Percentiles rank a stretch among this genome's conserved stretches.
Evolutionary conservation across 1,140 invertebrate species (phyloP).

Genomic region (Drosophila nikananu): DNA sequence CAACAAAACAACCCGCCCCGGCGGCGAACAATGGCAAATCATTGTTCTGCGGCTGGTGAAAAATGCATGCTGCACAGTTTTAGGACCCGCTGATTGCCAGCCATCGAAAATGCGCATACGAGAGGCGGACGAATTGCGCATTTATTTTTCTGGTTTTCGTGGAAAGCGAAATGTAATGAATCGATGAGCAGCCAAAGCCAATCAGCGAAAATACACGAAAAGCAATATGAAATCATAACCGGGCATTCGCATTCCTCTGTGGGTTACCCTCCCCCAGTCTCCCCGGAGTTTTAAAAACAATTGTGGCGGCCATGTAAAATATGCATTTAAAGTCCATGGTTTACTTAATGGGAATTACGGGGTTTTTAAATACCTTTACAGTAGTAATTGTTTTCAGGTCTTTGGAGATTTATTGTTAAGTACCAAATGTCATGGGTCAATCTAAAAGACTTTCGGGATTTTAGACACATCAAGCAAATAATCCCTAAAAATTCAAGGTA

Average conservation of each 20-base stretch:
- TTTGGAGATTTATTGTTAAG: not conserved
- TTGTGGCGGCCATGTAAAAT: constrained; percentile 13
- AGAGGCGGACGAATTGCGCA: constrained; percentile 9
- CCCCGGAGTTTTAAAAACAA: constrained; percentile 21
- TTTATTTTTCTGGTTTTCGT: constrained; percentile 40
- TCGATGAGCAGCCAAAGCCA: constrained; percentile 42
- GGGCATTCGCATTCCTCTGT: not conserved
- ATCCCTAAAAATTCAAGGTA: not conserved
- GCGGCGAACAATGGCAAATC: constrained; percentile 73
- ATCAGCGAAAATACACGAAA: constrained; percentile 32
- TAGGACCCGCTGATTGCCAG: constrained; percentile 57
- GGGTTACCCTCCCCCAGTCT: not conserved
- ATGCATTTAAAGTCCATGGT: constrained; percentile 1
- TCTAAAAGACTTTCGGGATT: not conserved
- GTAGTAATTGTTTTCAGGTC: not conserved
- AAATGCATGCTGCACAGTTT: constrained; percentile 74
- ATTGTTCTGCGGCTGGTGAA: constrained; percentile 71
- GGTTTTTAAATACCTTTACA: not conserved
- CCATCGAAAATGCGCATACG: constrained; percentile 44
- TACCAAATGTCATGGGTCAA: not conserved
- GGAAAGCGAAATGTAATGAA: constrained; percentile 51
- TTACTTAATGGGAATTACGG: constrained; percentile 5
- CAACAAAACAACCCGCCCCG: constrained; percentile 66
- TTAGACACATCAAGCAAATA: not conserved
- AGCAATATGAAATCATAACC: constrained; percentile 35